Percentiles rank a stretch among this genome's conserved stretches.
These are phyloP conservation scores for Monochamus saltuarius DNA, from an alignment of 1,140 invertebrate genomes.

Conservation along the genomic window DNA sequence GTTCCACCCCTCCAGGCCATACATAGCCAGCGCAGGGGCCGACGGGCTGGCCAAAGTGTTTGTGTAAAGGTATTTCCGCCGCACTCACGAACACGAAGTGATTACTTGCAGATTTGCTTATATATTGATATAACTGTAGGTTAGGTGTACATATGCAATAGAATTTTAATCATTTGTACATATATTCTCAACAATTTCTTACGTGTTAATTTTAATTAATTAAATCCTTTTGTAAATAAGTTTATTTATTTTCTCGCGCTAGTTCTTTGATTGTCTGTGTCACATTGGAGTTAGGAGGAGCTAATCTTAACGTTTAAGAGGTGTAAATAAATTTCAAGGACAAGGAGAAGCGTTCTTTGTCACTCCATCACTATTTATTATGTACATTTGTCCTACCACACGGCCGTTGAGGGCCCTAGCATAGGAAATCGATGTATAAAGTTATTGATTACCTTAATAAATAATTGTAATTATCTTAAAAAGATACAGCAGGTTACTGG, in stretches of 20 bases:
- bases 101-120: slow-evolving; percentile 6
- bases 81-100: slow-evolving; percentile 8
- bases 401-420: slow-evolving; percentile 1
- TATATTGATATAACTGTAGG: slow-evolving; percentile 26
- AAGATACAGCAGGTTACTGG: slow-evolving; percentile 23
- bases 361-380: slow-evolving; percentile 21
- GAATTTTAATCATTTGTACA: slow-evolving; percentile 33
- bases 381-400: slow-evolving; percentile 25
- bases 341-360: slow-evolving; percentile 6
- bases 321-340: slow-evolving; percentile 14
- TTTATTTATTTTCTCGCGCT: slow-evolving; percentile 31
- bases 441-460: slow-evolving; percentile 12
- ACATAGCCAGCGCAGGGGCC: slow-evolving; percentile 97
- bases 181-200: slow-evolving; percentile 25
- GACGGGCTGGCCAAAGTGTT: slow-evolving; percentile 98
- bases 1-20: slow-evolving; percentile 97
- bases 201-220: slow-evolving; percentile 14
- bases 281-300: background rate
- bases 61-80: slow-evolving; percentile 53
- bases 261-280: background rate
- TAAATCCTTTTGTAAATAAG: slow-evolving; percentile 34
- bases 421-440: slow-evolving; percentile 18
- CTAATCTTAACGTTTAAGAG: slow-evolving; percentile 4
- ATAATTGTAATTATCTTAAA: slow-evolving; percentile 16
- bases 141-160: slow-evolving; percentile 33